Evolutionary conservation across 2,113 vertebrate genomes (phyloP).

Genomic region (sheep (Ovis aries)): DNA sequence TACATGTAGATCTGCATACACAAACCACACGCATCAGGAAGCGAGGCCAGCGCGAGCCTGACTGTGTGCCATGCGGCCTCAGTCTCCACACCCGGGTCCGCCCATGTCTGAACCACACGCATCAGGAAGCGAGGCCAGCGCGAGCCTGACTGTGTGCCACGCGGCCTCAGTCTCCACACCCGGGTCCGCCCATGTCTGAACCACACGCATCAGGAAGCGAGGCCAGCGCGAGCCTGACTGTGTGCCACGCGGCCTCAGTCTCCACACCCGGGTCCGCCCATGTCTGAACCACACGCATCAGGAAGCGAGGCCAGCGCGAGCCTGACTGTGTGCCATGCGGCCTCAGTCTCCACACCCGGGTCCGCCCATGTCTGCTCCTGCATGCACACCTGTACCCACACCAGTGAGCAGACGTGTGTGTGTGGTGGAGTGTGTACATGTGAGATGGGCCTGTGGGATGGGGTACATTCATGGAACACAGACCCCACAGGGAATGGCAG

Average conservation of each 20-base stretch:
- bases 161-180: no score
- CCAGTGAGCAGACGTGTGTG: neutral
- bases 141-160: no score
- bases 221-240: no score
- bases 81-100: neutral
- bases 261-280: no score
- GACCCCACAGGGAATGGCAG: neutral
- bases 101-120: neutral
- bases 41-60: rapidly evolving
- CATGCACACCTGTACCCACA: neutral
- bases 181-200: no score
- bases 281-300: neutral
- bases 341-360: neutral
- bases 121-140: no score
- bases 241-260: no score
- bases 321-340: rapidly evolving
- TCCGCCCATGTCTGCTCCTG: neutral
- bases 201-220: no score
- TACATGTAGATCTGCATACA: neutral
- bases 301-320: rapidly evolving
- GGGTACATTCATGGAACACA: neutral
- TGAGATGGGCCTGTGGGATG: neutral
- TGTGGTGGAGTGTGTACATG: rapidly evolving
- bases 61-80: rapidly evolving
- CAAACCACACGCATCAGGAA: neutral